Evolutionary conservation across 2,797 vertebrate species (phyloP).

Genomic region (Aeoliscus strigatus): DNA sequence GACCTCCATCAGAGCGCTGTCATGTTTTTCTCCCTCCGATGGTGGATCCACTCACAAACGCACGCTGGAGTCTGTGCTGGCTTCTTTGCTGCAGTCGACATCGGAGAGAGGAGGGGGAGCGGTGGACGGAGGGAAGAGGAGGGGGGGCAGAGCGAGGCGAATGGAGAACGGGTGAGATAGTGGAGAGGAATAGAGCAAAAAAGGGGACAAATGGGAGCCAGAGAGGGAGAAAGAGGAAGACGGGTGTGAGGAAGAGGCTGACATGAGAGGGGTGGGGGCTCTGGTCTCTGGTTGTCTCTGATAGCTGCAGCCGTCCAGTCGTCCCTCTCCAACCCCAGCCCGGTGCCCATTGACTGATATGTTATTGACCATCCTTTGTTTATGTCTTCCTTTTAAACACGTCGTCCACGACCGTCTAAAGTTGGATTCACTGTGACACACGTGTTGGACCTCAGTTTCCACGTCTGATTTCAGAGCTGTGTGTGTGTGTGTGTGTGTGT

Average conservation of each 20-base stretch:
- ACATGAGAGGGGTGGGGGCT: constrained; percentile 52
- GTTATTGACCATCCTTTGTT: constrained; percentile 62
- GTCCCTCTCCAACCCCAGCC: constrained; percentile 20
- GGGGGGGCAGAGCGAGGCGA: neutral
- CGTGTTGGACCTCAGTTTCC: too few relatives aligned
- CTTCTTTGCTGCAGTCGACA: constrained; percentile 74
- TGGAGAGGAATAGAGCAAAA: constrained; percentile 46
- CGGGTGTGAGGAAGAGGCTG: constrained; percentile 14
- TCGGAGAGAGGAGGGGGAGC: constrained; percentile 40
- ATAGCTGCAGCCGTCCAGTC: constrained; percentile 50
- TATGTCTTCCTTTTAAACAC: constrained; percentile 18
- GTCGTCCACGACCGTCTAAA: too few relatives aligned
- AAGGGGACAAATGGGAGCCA: constrained; percentile 39
- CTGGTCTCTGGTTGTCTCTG: constrained; percentile 62
- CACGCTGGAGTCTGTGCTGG: constrained; percentile 66
- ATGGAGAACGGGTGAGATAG: too few relatives aligned
- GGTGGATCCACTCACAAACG: constrained; percentile 40
- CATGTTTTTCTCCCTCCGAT: constrained; percentile 14
- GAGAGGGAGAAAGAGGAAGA: constrained; percentile 40
- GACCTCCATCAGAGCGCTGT: constrained; percentile 49
- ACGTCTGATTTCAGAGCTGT: too few relatives aligned
- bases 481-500: too few relatives aligned
- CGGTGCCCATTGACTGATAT: constrained; percentile 62
- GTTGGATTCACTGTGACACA: too few relatives aligned
- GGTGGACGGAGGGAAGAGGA: constrained; percentile 2